Evolutionary conservation across 2,797 vertebrate genomes (phyloP).

Genomic region (Oryzias sinensis): DNA sequence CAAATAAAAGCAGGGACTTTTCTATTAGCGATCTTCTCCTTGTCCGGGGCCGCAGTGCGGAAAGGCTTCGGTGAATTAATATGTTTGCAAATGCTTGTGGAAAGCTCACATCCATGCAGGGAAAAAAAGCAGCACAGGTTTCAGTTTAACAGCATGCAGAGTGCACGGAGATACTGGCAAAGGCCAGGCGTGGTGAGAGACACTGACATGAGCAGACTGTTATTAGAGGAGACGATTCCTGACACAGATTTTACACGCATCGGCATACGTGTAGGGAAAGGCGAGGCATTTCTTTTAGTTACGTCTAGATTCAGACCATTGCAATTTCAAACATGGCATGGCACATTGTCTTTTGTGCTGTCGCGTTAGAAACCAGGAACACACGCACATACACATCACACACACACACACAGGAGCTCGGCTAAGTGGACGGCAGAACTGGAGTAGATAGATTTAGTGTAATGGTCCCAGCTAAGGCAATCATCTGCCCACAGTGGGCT

Average conservation of each 20-base stretch:
- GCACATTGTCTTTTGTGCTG: conserved; percentile 20
- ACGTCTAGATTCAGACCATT: conserved; percentile 16
- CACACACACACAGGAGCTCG: conserved; percentile 31
- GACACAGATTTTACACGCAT: conserved; percentile 26
- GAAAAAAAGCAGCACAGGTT: background rate
- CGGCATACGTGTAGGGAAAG: conserved; percentile 2
- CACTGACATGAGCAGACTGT: conserved; percentile 28
- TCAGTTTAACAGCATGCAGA: conserved; percentile 6
- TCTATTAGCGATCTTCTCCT: conserved; percentile 44
- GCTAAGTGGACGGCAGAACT: conserved; percentile 68
- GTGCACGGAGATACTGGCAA: conserved; percentile 31
- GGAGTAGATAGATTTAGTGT: conserved; percentile 74
- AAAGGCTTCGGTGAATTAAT: conserved; percentile 40
- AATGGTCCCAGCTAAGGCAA: conserved; percentile 72
- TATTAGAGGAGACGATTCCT: conserved; percentile 31
- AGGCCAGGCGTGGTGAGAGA: conserved; percentile 30
- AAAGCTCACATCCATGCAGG: background rate
- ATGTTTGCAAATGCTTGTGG: background rate
- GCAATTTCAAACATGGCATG: conserved; percentile 22
- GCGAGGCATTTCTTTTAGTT: conserved; percentile 12
- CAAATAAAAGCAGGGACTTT: conserved; percentile 28
- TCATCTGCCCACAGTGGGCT: conserved; percentile 73
- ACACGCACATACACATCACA: conserved; percentile 12
- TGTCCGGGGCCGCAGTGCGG: conserved; percentile 17
- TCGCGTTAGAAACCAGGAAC: conserved; percentile 43